Evolutionary conservation across 2,888 invertebrate genomes (phyloP).

Genomic region (Stenodera caucasica): DNA sequence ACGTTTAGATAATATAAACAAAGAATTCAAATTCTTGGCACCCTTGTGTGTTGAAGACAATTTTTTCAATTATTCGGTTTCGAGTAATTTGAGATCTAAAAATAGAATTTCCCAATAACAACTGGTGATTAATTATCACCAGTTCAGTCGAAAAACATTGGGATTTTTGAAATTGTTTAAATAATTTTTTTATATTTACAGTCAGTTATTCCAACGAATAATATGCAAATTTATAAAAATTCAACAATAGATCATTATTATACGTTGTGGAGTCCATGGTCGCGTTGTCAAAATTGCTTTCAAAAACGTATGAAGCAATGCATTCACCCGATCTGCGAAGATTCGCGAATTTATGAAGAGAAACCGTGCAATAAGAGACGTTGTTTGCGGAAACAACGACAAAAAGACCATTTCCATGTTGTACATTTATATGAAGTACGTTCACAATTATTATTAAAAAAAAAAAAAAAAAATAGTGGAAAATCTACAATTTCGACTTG

Average conservation of each 20-base stretch:
- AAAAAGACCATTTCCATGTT: conserved; percentile 47
- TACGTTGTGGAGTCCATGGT: conserved; percentile 50
- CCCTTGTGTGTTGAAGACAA: too few relatives aligned
- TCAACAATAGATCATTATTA: conserved; percentile 14
- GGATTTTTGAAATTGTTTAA: too few relatives aligned
- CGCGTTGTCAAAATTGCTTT: conserved; percentile 55
- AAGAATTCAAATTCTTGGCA: too few relatives aligned
- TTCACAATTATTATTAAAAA: too few relatives aligned
- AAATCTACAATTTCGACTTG: conserved; percentile 20
- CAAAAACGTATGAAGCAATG: conserved; percentile 81
- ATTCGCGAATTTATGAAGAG: conserved; percentile 51
- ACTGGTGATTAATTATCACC: too few relatives aligned
- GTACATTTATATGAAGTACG: conserved; percentile 44
- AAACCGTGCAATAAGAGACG: conserved; percentile 51
- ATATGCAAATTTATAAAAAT: background rate
- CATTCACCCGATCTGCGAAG: conserved; percentile 41
- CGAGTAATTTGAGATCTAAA: too few relatives aligned
- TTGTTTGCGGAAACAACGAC: conserved; percentile 53
- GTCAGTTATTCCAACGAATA: too few relatives aligned
- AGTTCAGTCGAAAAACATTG: too few relatives aligned
- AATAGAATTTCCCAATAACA: too few relatives aligned
- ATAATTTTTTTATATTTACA: too few relatives aligned
- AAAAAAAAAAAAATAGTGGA: background rate
- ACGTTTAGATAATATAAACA: background rate
- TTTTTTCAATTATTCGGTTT: too few relatives aligned